Percentiles rank a stretch among this genome's conserved stretches.
These are phyloP conservation scores for Nemapogon koenigi DNA, from an alignment of 2,888 invertebrate species.

Conservation along the genomic window DNA sequence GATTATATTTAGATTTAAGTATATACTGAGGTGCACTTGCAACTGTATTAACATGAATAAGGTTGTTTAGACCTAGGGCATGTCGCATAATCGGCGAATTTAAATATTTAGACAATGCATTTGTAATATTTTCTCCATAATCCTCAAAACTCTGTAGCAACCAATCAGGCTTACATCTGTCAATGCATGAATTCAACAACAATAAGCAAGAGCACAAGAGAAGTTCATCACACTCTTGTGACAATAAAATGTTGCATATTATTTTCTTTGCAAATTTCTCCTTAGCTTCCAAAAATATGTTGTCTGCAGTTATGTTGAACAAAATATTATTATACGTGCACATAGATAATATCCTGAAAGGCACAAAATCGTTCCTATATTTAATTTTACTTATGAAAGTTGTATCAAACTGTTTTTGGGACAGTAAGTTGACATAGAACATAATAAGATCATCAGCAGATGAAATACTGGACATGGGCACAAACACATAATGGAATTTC, in stretches of 20 bases:
- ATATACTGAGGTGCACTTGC: constrained; percentile 45
- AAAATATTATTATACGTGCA: neutral
- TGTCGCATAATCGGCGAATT: constrained; percentile 32
- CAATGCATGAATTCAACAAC: constrained; percentile 19
- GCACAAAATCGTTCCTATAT: constrained; percentile 36
- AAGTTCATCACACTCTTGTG: constrained; percentile 43
- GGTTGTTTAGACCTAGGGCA: constrained; percentile 30
- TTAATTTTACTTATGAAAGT: constrained; percentile 21
- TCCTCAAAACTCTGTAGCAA: constrained; percentile 31
- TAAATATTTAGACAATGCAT: constrained; percentile 31
- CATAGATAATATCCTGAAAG: constrained; percentile 26
- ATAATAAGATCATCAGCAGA: constrained; percentile 41
- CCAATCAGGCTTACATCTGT: constrained; percentile 3
- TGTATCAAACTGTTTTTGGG: constrained; percentile 15
- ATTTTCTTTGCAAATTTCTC: constrained; percentile 30
- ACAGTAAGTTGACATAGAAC: constrained; percentile 24
- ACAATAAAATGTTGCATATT: constrained; percentile 33
- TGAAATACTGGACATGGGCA: constrained; percentile 42
- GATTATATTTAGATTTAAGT: constrained; percentile 47
- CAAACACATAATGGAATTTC: constrained; percentile 53
- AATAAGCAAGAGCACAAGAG: constrained; percentile 34
- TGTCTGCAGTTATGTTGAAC: constrained; percentile 11
- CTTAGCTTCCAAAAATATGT: constrained; percentile 21
- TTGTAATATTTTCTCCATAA: constrained; percentile 36
- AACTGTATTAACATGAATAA: constrained; percentile 30